Evolutionary conservation across 2,797 vertebrate genomes (phyloP).

Genomic region (Sylvia borin): DNA sequence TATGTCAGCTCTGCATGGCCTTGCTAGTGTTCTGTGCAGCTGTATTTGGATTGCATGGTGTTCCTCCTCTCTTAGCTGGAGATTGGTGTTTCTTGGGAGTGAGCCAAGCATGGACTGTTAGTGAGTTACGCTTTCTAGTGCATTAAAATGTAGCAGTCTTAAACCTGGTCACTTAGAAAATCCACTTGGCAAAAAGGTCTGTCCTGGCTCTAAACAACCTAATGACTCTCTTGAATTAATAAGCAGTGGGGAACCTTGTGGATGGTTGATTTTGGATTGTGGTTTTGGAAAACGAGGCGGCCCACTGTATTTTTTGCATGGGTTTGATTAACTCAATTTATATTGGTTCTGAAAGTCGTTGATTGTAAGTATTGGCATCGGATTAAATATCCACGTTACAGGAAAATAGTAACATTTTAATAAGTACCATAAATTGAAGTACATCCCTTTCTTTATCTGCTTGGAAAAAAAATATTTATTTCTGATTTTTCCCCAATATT

Average conservation of each 20-base stretch:
- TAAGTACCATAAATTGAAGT: not conserved
- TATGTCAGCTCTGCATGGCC: slow-evolving; percentile 82
- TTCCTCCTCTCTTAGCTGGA: slow-evolving; percentile 63
- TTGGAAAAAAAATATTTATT: not conserved
- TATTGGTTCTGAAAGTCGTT: not conserved
- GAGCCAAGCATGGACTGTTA: slow-evolving; percentile 72
- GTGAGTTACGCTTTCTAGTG: slow-evolving; percentile 51
- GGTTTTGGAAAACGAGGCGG: not conserved
- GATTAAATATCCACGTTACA: slow-evolving; percentile 4
- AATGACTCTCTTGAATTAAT: not conserved
- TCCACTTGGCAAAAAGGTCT: slow-evolving; percentile 16
- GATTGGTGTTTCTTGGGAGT: slow-evolving; percentile 56
- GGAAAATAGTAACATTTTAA: not conserved
- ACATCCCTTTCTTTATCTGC: not conserved
- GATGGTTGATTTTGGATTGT: not conserved
- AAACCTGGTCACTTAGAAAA: slow-evolving; percentile 14
- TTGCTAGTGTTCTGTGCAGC: slow-evolving; percentile 75
- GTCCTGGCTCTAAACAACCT: slow-evolving; percentile 9
- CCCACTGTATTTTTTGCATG: slow-evolving; percentile 39
- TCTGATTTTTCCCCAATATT: not conserved
- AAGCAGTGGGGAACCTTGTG: not conserved
- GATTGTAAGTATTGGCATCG: not conserved
- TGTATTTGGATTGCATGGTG: slow-evolving; percentile 77
- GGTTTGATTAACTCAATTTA: not conserved
- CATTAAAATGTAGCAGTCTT: slow-evolving; percentile 34